phyloP scores from a whole-genome alignment of 2,113 vertebrate genomes.

The Microcebus tavaratra region DNA sequence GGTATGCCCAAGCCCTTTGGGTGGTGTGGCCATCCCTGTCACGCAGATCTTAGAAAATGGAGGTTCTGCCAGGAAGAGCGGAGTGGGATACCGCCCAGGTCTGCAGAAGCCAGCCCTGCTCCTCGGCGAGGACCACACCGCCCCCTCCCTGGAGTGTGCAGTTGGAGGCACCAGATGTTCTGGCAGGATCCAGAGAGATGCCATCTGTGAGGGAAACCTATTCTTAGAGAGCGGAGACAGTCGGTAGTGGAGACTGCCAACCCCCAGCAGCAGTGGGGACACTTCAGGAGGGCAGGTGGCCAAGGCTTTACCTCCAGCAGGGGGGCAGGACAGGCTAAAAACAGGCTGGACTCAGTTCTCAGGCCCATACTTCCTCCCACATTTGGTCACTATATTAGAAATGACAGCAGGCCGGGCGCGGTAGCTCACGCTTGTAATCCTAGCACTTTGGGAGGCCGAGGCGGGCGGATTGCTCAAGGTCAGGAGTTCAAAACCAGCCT shows the following conservation, averaged over 20 bases:
- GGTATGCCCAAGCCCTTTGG: background rate
- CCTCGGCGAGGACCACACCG: conserved; percentile 10
- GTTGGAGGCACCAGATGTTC: conserved; percentile 78
- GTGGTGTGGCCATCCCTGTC: background rate
- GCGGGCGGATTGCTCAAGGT: no score
- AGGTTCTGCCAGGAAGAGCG: background rate
- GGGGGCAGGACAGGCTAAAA: background rate
- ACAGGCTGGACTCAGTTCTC: background rate
- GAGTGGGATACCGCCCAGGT: background rate
- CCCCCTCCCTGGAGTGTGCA: conserved; percentile 74
- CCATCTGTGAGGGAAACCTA: conserved; percentile 79
- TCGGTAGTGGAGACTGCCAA: conserved; percentile 5
- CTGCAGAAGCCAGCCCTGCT: conserved; percentile 46
- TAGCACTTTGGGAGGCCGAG: no score
- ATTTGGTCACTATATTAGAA: background rate
- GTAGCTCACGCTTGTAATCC: no score
- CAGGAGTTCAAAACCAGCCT: no score
- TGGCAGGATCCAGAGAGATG: conserved; percentile 71
- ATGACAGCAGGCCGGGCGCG: no score
- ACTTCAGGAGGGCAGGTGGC: background rate
- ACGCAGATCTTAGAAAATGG: conserved; percentile 1
- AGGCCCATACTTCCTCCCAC: background rate
- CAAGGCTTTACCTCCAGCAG: conserved; percentile 47
- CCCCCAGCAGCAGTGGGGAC: background rate
- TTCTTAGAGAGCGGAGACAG: conserved; percentile 78